A percentile compares a stretch with the other conserved stretches of the same genome.
Conservation (phyloP, 1,140 invertebrate genomes). For the Conus ventricosus region DNA sequence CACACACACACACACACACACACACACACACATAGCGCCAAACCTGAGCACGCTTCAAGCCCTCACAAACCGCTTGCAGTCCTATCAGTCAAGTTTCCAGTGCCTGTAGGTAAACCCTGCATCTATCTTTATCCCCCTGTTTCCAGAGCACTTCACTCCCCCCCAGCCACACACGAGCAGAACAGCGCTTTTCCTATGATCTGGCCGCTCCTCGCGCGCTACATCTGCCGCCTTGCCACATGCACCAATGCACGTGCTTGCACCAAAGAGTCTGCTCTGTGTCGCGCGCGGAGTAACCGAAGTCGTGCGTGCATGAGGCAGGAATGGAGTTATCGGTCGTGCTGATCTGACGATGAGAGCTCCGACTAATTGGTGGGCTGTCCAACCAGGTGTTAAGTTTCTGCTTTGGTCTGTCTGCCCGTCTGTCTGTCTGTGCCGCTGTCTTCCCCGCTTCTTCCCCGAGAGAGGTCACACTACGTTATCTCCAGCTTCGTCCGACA, state of each 20-base stretch:
- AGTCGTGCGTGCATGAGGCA: neutral
- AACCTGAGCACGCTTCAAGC: neutral
- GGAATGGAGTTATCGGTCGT: neutral
- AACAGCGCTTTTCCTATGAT: no score
- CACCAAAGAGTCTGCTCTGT: neutral
- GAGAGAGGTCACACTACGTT: neutral
- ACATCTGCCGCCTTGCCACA: no score
- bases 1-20: slow-evolving; percentile 4
- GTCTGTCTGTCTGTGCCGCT: slow-evolving; percentile 16
- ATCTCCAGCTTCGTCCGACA: neutral
- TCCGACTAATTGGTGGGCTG: neutral
- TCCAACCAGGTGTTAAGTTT: neutral
- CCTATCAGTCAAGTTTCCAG: neutral
- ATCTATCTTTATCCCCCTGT: no score
- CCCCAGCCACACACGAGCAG: no score
- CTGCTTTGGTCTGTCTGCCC: neutral
- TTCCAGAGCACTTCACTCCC: no score
- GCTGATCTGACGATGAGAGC: neutral
- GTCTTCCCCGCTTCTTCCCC: neutral
- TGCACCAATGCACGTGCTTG: neutral
- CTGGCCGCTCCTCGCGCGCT: no score
- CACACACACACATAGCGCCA: neutral
- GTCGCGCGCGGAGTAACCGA: neutral
- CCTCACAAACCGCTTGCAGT: neutral
- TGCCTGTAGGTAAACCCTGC: neutral